These are phyloP conservation scores for Orcinus orca DNA, from an alignment of 2,113 vertebrate genomes.

Conservation along the genomic window DNA sequence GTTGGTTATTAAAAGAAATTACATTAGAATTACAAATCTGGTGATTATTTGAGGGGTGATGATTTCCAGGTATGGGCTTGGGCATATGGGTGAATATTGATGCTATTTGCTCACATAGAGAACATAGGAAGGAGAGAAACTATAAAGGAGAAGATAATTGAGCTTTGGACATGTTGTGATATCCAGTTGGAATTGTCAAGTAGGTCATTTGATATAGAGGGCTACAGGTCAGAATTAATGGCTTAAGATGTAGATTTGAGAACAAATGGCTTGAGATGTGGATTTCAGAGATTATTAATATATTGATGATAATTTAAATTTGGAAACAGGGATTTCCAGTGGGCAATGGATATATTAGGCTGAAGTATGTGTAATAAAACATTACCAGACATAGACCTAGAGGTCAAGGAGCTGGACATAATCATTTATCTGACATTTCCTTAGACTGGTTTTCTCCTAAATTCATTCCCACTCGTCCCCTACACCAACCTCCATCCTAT, in stretches of 20 bases:
- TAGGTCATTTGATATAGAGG: background rate
- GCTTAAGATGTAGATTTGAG: background rate
- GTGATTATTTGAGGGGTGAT: conserved; percentile 35
- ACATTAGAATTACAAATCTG: conserved; percentile 47
- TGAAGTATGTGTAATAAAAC: conserved; percentile 8
- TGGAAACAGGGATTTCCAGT: background rate
- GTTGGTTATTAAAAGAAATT: conserved; percentile 51
- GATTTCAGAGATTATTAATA: background rate
- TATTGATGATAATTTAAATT: background rate
- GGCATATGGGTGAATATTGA: background rate
- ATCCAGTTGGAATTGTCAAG: background rate
- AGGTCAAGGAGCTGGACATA: background rate
- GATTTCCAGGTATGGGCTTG: background rate
- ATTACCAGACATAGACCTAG: background rate
- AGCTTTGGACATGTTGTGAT: background rate
- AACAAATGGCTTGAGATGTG: background rate
- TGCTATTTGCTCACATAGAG: background rate
- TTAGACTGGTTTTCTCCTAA: background rate
- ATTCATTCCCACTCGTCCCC: background rate
- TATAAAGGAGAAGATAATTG: background rate
- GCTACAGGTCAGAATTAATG: background rate
- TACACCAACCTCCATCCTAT: background rate
- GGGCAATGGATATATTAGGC: background rate
- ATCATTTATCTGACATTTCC: background rate
- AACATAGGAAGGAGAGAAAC: background rate